phyloP scores from a whole-genome alignment of 2,797 vertebrate genomes.

The Sus cebifrons region DNA sequence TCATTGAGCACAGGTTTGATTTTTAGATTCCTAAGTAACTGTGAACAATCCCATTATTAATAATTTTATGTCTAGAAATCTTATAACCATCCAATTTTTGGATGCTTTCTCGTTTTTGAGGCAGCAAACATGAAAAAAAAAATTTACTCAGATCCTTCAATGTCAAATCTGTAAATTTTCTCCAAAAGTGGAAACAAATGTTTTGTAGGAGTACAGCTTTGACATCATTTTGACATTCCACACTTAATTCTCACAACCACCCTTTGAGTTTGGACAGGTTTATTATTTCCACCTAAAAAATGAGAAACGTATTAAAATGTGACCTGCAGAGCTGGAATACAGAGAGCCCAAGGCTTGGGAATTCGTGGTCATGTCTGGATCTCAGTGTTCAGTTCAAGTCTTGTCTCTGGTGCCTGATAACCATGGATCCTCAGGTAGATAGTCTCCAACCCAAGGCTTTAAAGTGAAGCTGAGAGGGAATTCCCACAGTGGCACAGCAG shows the following conservation, averaged over 20 bases:
- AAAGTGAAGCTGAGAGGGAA: neutral
- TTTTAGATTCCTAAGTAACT: slow-evolving; percentile 13
- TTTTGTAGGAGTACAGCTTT: neutral
- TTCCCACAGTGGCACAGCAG: too few relatives aligned
- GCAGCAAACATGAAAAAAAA: neutral
- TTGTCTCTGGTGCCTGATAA: neutral
- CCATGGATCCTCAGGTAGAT: neutral
- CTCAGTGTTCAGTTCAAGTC: neutral
- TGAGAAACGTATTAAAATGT: slow-evolving; percentile 36
- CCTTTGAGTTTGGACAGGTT: neutral
- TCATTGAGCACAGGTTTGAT: neutral
- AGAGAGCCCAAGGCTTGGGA: neutral
- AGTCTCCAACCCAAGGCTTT: neutral
- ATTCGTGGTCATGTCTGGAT: neutral
- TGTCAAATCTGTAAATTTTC: neutral
- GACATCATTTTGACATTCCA: neutral
- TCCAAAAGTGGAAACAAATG: neutral
- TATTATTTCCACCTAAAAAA: neutral
- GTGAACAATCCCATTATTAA: slow-evolving; percentile 25
- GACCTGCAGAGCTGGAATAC: neutral
- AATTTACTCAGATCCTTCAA: neutral
- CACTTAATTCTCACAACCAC: neutral
- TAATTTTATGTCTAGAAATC: slow-evolving; percentile 27
- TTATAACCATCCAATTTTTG: neutral
- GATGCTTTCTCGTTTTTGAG: neutral